Percentiles rank a stretch among this genome's conserved stretches.
Conservation (phyloP, 2,888 invertebrate genomes). For the Cordilura impudica region DNA sequence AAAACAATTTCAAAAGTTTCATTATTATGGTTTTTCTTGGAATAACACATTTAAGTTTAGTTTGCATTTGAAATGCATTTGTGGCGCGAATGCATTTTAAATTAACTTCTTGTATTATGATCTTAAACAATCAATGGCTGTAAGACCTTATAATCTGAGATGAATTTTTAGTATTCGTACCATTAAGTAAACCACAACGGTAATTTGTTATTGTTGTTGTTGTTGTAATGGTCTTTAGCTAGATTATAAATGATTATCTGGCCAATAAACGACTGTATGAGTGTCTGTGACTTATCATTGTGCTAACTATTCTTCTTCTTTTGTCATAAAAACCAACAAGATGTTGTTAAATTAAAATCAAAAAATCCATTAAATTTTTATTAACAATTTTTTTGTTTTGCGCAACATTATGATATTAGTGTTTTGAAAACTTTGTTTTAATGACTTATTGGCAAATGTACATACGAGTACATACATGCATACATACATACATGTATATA, state of each 20-base stretch:
- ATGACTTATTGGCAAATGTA: background rate
- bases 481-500: no score
- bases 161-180: conserved; percentile 15
- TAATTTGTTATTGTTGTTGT: conserved; percentile 31
- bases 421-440: background rate
- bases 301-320: background rate
- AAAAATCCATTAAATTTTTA: conserved; percentile 47
- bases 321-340: conserved; percentile 20
- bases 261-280: conserved; percentile 16
- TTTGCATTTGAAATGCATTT: conserved; percentile 3
- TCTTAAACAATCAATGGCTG: conserved; percentile 19
- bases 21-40: background rate
- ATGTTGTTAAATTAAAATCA: conserved; percentile 49
- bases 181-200: conserved; percentile 45
- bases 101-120: conserved; percentile 16
- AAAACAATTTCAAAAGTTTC: background rate
- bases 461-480: background rate
- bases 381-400: conserved; percentile 25
- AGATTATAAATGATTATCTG: conserved; percentile 40
- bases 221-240: conserved; percentile 34
- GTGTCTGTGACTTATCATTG: conserved; percentile 18
- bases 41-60: background rate
- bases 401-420: conserved; percentile 16
- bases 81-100: conserved; percentile 6
- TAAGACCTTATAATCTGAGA: background rate